These are phyloP conservation scores for Palythoa heliodiscus DNA, from an alignment of 92 coral and sea anemone genomes.

Conservation along the genomic window DNA sequence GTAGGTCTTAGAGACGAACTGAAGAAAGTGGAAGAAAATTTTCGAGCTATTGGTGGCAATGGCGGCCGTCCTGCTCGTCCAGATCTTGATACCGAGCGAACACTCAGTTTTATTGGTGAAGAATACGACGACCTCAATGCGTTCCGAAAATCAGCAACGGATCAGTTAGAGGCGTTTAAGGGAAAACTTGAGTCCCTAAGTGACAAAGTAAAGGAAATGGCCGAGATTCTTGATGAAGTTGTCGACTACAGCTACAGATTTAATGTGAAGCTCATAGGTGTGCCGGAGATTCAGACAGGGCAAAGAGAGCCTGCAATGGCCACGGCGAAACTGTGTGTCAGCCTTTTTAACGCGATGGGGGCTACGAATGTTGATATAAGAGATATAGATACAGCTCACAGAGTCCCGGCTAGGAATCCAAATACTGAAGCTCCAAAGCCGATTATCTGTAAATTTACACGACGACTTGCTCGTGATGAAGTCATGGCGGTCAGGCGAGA, in stretches of 20 bases:
- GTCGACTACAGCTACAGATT: slow-evolving; percentile 1
- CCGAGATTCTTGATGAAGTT: not conserved
- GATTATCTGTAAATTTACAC: slow-evolving; percentile 7
- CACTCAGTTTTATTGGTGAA: not conserved
- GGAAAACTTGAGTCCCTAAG: not conserved
- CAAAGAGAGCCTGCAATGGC: not conserved
- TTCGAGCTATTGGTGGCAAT: not conserved
- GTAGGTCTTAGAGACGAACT: not conserved
- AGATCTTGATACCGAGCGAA: not conserved
- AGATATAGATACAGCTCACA: slow-evolving; percentile 9
- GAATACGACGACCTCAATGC: not conserved
- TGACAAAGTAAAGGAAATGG: not conserved
- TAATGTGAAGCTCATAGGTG: not conserved
- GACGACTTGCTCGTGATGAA: not conserved
- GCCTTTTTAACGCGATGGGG: slow-evolving; percentile 12
- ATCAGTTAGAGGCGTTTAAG: not conserved
- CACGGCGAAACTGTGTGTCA: not conserved
- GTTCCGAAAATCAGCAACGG: not conserved
- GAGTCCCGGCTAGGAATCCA: slow-evolving; percentile 10
- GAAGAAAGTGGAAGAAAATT: not conserved
- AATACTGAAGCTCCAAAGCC: slow-evolving; percentile 8
- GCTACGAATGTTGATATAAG: slow-evolving; percentile 6
- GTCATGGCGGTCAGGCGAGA: not conserved
- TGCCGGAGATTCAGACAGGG: not conserved
- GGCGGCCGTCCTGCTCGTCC: not conserved